phyloP scores from a whole-genome alignment of 23 tunicate genomes.

The Trididemnum clinides region DNA sequence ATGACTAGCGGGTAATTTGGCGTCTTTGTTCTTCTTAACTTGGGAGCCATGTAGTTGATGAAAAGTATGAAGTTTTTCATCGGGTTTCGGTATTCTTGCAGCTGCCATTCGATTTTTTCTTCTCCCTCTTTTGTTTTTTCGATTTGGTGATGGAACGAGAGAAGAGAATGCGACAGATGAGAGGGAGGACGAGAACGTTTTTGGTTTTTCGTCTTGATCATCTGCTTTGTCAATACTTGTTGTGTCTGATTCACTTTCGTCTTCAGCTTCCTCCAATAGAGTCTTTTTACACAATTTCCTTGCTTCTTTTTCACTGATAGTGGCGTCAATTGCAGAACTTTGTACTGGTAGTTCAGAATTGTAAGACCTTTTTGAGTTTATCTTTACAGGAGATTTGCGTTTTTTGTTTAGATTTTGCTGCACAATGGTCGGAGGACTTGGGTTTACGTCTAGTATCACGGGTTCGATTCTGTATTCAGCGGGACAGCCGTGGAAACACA shows the following conservation, averaged over 20 bases:
- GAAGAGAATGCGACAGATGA: constrained; percentile 6
- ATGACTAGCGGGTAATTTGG: not conserved
- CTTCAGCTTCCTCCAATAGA: not conserved
- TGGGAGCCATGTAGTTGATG: not conserved
- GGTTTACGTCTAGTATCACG: not conserved
- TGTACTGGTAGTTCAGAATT: too few species aligned
- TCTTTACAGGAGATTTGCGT: not conserved
- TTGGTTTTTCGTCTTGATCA: not conserved
- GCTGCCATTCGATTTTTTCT: not conserved
- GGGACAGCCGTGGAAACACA: constrained; percentile 81
- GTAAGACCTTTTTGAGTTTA: too few species aligned
- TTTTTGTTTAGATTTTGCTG: too few species aligned
- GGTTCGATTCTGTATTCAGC: constrained; percentile 28
- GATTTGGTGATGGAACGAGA: not conserved
- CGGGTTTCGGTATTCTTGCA: not conserved
- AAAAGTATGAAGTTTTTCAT: not conserved
- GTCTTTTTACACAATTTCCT: not conserved
- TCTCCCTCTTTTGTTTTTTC: not conserved
- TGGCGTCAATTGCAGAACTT: not conserved
- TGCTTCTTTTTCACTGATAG: not conserved
- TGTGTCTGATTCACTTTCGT: not conserved
- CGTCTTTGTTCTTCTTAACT: not conserved
- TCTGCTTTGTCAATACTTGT: not conserved
- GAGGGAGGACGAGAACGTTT: not conserved
- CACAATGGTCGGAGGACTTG: not conserved